These are phyloP conservation scores for Palaemon carinicauda DNA, from an alignment of 1,140 invertebrate genomes.

Conservation along the genomic window DNA sequence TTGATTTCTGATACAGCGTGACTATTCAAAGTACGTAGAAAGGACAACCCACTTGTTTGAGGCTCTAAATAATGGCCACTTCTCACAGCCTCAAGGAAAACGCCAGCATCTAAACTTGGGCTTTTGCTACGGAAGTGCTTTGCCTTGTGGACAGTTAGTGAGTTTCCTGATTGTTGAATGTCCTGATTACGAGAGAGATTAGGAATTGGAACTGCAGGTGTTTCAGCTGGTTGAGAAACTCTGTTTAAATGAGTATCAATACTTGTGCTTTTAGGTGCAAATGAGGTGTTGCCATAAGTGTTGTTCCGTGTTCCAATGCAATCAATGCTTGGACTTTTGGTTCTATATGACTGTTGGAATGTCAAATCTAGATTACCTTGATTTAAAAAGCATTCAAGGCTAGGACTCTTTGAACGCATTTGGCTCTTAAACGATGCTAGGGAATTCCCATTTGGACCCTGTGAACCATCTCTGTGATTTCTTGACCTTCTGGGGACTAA, in stretches of 20 bases:
- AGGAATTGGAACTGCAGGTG: neutral
- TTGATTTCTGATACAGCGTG: neutral
- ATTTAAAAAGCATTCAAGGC: neutral
- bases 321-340: slow-evolving; percentile 16
- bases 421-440: neutral
- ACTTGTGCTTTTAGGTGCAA: neutral
- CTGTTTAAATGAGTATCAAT: neutral
- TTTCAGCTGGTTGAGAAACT: neutral
- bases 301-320: neutral
- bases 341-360: slow-evolving; percentile 5
- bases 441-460: neutral
- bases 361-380: slow-evolving; percentile 8
- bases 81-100: slow-evolving; percentile 34
- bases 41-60: neutral
- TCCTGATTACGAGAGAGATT: neutral
- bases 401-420: slow-evolving; percentile 7
- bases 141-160: neutral
- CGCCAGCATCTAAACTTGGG: slow-evolving; percentile 34
- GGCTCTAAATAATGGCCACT: neutral
- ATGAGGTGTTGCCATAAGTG: neutral
- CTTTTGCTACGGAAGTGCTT: slow-evolving; percentile 38
- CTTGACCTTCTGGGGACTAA: neutral
- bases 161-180: neutral
- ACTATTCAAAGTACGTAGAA: neutral
- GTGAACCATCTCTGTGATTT: neutral